Evolutionary conservation across 2,797 vertebrate genomes (phyloP).

Genomic region (Fundulus diaphanus): DNA sequence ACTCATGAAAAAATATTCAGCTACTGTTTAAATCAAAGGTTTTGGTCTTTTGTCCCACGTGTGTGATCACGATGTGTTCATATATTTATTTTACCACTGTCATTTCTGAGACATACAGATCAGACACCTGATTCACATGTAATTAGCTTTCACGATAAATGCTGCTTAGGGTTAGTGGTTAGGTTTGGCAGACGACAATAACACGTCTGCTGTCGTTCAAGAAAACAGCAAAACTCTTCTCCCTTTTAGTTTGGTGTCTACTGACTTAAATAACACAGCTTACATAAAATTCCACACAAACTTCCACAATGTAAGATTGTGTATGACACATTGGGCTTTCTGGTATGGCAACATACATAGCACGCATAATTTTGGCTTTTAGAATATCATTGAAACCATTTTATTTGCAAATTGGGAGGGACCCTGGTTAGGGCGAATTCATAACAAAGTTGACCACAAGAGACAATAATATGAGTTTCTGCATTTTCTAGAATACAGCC

Average conservation of each 20-base stretch:
- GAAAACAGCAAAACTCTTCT: not conserved
- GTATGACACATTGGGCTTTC: not conserved
- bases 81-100: not conserved
- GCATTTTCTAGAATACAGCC: not conserved
- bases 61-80: not conserved
- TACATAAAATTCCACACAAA: not conserved
- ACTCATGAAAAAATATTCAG: not conserved
- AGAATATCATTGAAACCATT: not conserved
- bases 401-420: not conserved
- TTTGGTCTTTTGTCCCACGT: no score
- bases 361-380: not conserved
- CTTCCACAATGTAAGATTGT: not conserved
- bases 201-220: not conserved
- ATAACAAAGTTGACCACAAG: not conserved
- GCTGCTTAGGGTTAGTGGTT: not conserved
- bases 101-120: not conserved
- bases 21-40: not conserved
- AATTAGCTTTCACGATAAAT: not conserved
- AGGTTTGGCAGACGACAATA: not conserved
- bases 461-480: not conserved
- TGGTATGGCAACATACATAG: not conserved
- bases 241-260: not conserved
- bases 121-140: not conserved
- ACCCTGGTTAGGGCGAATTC: not conserved
- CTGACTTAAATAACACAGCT: not conserved